Percentiles rank a stretch among this genome's conserved stretches.
phyloP scores from a whole-genome alignment of 23 tunicate genomes.

The Corella eumyota region DNA sequence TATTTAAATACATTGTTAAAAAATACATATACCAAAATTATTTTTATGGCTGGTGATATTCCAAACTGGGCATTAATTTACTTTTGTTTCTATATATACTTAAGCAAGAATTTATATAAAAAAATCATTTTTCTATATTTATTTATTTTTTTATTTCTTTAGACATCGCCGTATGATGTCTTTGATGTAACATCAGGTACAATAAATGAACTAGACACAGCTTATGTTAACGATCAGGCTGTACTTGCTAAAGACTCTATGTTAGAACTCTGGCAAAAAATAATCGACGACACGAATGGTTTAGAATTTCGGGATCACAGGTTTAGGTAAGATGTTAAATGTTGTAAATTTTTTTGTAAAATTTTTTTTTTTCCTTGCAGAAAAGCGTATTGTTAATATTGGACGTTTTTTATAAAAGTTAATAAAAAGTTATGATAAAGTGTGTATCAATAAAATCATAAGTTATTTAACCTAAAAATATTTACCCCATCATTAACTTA shows the following conservation, averaged over 20 bases:
- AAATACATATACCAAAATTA: too few relatives aligned
- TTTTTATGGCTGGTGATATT: too few relatives aligned
- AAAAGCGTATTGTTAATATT: too few relatives aligned
- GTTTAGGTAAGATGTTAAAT: slow-evolving; percentile 25
- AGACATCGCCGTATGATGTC: slow-evolving; percentile 50
- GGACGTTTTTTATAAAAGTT: too few relatives aligned
- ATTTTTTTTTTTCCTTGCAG: too few relatives aligned
- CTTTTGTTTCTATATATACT: too few relatives aligned
- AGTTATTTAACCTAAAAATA: too few relatives aligned
- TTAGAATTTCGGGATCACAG: slow-evolving; percentile 82
- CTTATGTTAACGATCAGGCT: slow-evolving; percentile 10
- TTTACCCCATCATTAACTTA: background rate
- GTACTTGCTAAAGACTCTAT: slow-evolving; percentile 21
- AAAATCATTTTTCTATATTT: background rate
- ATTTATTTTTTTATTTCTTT: background rate
- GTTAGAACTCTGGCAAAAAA: slow-evolving; percentile 50
- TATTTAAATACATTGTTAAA: too few relatives aligned
- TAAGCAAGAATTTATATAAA: background rate
- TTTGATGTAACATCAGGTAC: slow-evolving; percentile 57
- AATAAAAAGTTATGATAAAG: too few relatives aligned
- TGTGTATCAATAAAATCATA: too few relatives aligned
- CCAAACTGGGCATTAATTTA: background rate
- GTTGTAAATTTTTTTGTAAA: background rate
- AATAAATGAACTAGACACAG: background rate
- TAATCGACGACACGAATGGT: slow-evolving; percentile 50